Conservation (phyloP, 23 tunicate genomes). For the Clavelina lepadiformis region DNA sequence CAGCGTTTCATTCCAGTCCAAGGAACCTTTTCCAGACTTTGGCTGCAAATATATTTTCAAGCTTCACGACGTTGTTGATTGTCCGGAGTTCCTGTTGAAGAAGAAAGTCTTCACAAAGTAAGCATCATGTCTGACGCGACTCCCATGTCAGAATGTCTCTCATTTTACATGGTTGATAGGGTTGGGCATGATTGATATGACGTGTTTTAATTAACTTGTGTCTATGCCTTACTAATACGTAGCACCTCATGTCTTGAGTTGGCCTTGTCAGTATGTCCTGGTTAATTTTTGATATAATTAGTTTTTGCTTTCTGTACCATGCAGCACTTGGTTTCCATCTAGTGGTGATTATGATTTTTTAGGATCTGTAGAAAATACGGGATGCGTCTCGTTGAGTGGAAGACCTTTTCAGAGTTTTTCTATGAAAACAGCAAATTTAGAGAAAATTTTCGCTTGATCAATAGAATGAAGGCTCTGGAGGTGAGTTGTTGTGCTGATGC, state of each 20-base stretch:
- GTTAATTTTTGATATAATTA: neutral
- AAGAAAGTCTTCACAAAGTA: slow-evolving; percentile 44
- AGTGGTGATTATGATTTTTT: too few species aligned
- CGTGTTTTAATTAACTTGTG: too few species aligned
- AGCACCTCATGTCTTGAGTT: neutral
- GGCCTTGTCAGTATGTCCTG: neutral
- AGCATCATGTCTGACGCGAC: too few species aligned
- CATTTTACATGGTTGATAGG: too few species aligned
- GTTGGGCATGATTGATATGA: too few species aligned
- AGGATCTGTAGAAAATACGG: slow-evolving; percentile 60
- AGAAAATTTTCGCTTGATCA: slow-evolving; percentile 54
- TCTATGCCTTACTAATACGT: too few species aligned
- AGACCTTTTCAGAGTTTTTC: slow-evolving; percentile 76
- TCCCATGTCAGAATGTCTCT: too few species aligned
- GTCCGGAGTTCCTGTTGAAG: slow-evolving; percentile 75
- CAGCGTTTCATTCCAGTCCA: slow-evolving; percentile 51
- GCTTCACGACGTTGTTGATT: slow-evolving; percentile 82
- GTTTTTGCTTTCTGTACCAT: neutral
- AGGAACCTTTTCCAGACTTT: slow-evolving; percentile 64
- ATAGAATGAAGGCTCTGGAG: slow-evolving; percentile 78
- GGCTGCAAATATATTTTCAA: slow-evolving; percentile 78
- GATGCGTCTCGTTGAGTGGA: slow-evolving; percentile 84
- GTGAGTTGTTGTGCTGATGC: slow-evolving; percentile 5
- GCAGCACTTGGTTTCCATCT: slow-evolving; percentile 7
- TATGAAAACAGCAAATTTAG: slow-evolving; percentile 32